Conservation (phyloP, 2,797 vertebrate genomes). For the Gambusia yucatana region DNA sequence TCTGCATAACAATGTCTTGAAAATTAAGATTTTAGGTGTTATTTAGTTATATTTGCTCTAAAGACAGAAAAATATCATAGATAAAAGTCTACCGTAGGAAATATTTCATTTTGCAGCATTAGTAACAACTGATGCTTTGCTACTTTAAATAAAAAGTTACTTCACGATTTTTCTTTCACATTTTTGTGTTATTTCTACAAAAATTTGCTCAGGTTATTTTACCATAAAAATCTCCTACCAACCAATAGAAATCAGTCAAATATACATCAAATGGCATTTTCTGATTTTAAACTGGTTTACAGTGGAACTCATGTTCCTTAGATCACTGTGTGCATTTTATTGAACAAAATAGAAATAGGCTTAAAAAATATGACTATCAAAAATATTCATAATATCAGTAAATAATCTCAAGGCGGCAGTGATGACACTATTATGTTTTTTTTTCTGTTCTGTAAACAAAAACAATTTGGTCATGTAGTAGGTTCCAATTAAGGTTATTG, state of each 20-base stretch:
- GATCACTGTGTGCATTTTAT: not conserved
- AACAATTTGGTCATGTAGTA: not conserved
- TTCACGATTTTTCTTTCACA: not conserved
- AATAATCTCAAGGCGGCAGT: not conserved
- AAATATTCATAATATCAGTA: not conserved
- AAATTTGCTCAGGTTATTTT: not conserved
- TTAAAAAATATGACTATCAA: not conserved
- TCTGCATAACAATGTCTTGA: not conserved
- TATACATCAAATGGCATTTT: not conserved
- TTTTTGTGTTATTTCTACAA: not conserved
- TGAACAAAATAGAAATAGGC: not conserved
- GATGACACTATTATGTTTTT: not conserved
- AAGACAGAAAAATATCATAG: not conserved
- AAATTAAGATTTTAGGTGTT: not conserved
- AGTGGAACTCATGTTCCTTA: not conserved
- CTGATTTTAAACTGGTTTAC: not conserved
- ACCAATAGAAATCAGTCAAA: not conserved
- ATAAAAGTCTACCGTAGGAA: not conserved
- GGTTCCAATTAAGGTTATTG: not conserved
- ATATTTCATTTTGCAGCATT: not conserved
- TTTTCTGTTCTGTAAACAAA: not conserved
- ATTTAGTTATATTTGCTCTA: too few relatives aligned
- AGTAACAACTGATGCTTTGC: not conserved
- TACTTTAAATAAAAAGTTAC: not conserved
- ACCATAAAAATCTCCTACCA: not conserved